Conservation (phyloP, 1,140 invertebrate genomes). For the Pogonomyrmex barbatus region DNA sequence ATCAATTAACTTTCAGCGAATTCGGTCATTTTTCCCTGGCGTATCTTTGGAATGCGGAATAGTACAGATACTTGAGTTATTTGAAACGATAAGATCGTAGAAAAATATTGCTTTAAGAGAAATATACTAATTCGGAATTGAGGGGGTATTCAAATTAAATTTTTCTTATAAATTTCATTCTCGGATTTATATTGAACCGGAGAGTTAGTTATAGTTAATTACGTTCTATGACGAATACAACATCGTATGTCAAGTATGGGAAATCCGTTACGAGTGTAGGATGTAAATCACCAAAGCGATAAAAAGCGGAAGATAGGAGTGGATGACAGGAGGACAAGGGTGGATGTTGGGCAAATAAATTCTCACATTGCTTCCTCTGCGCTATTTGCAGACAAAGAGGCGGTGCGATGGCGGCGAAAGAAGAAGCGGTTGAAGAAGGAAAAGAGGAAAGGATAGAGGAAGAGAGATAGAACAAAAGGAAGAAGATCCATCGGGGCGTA, state of each 20-base stretch:
- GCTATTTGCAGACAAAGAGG: slow-evolving; percentile 79
- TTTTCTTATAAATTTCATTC: slow-evolving; percentile 1
- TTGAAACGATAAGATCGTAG: background rate
- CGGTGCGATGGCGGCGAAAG: slow-evolving; percentile 72
- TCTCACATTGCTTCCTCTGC: slow-evolving; percentile 68
- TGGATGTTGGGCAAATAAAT: slow-evolving; percentile 70
- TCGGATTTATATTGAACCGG: background rate
- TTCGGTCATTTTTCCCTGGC: background rate
- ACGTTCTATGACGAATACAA: background rate
- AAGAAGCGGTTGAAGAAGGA: slow-evolving; percentile 70
- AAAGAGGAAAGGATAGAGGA: slow-evolving; percentile 16
- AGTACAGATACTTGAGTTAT: background rate
- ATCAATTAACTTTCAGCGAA: background rate
- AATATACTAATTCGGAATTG: background rate
- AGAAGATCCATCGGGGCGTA: slow-evolving; percentile 25
- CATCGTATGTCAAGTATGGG: background rate
- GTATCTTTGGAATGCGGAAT: background rate
- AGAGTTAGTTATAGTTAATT: background rate
- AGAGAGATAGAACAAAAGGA: slow-evolving; percentile 14
- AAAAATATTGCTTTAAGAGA: background rate
- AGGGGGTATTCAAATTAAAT: background rate
- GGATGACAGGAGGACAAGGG: slow-evolving; percentile 12
- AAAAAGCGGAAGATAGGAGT: slow-evolving; percentile 34
- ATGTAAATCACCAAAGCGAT: slow-evolving; percentile 25
- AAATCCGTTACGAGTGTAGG: slow-evolving; percentile 23